These are phyloP conservation scores for Deilephila elpenor DNA, from an alignment of 2,888 invertebrate species.

Conservation along the genomic window DNA sequence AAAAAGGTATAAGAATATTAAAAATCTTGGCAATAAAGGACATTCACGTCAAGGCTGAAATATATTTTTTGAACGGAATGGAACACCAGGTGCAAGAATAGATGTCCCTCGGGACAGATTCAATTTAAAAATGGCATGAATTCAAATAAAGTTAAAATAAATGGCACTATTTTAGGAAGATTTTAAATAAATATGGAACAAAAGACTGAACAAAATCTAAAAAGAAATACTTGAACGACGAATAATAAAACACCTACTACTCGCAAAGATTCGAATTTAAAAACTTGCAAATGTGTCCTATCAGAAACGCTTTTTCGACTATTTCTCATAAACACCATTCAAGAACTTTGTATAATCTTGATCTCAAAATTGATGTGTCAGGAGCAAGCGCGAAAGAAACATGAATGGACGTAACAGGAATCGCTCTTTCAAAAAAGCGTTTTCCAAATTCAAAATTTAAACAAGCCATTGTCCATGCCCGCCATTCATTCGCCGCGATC, in stretches of 20 bases:
- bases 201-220: too few species aligned
- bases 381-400: constrained; percentile 11
- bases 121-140: background rate
- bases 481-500: constrained; percentile 80
- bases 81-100: constrained; percentile 6
- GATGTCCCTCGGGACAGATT: background rate
- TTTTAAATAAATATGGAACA: background rate
- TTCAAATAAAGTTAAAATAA: background rate
- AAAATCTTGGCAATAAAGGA: background rate
- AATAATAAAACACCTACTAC: background rate
- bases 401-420: constrained; percentile 17
- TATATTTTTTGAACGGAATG: background rate
- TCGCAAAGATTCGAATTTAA: background rate
- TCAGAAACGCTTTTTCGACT: background rate
- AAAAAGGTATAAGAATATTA: background rate
- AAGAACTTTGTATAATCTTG: background rate
- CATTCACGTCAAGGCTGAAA: too few species aligned
- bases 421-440: constrained; percentile 20
- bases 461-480: constrained; percentile 66
- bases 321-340: background rate
- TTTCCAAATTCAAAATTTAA: constrained; percentile 68
- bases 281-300: background rate
- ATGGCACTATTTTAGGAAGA: background rate
- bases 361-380: constrained; percentile 19
- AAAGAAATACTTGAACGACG: too few species aligned